Conservation (phyloP, 2,113 vertebrate species). For the Garra rufa region DNA sequence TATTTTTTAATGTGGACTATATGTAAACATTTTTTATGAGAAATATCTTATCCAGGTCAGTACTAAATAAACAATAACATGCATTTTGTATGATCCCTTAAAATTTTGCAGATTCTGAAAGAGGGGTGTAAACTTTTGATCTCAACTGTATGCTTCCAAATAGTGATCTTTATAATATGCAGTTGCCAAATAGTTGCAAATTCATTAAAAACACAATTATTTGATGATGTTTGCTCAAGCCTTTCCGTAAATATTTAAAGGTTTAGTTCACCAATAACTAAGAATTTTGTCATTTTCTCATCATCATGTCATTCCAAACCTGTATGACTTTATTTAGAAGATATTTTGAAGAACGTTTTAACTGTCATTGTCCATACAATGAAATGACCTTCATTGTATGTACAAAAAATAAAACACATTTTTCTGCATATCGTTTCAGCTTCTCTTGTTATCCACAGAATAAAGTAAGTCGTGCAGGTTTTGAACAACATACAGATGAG, state of each 20-base stretch:
- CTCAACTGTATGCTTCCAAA: not conserved
- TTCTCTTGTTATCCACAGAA: not conserved
- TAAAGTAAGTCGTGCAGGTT: not conserved
- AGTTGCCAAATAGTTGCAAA: not conserved
- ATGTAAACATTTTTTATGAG: too few species aligned
- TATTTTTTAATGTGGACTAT: too few species aligned
- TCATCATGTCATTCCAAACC: not conserved
- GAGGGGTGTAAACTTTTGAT: too few species aligned
- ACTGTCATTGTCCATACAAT: not conserved
- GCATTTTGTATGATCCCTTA: too few species aligned
- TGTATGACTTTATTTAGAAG: not conserved
- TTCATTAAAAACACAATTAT: not conserved
- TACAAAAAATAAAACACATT: not conserved
- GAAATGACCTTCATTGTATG: not conserved
- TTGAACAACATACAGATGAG: not conserved
- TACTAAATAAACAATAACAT: too few species aligned
- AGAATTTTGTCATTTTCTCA: not conserved
- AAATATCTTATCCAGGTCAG: too few species aligned
- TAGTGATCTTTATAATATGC: not conserved
- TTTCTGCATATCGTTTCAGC: not conserved
- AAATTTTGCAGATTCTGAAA: too few species aligned
- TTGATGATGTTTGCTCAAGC: not conserved
- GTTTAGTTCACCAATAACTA: not conserved
- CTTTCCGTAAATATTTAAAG: not conserved
- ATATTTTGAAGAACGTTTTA: not conserved